These are phyloP conservation scores for Fissipunctia ypsillon DNA, from an alignment of 2,888 invertebrate species.

Conservation along the genomic window DNA sequence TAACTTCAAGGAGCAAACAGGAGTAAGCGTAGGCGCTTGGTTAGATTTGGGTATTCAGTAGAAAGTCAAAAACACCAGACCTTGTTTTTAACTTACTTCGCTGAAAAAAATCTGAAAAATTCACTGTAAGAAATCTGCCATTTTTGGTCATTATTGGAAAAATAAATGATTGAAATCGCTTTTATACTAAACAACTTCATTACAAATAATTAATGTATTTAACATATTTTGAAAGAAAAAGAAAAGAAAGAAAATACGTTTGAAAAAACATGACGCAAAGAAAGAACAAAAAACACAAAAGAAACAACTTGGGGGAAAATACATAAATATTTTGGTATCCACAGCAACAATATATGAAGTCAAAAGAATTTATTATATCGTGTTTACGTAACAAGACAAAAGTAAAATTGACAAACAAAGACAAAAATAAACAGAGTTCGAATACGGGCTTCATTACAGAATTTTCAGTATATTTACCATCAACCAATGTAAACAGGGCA, in stretches of 20 bases:
- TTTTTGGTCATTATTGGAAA: neutral
- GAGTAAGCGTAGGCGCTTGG: too few species aligned
- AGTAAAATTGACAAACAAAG: neutral
- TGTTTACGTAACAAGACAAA: conserved; percentile 14
- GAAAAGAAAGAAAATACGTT: too few species aligned
- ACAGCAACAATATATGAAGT: neutral
- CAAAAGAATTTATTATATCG: neutral
- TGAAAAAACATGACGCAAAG: too few species aligned
- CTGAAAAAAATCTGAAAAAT: too few species aligned
- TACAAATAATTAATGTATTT: neutral
- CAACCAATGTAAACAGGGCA: conserved; percentile 25
- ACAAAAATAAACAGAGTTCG: conserved; percentile 28
- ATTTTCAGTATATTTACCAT: conserved; percentile 11
- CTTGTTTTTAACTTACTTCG: too few species aligned
- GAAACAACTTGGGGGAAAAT: too few species aligned
- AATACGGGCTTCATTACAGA: conserved; percentile 25
- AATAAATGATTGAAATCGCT: neutral
- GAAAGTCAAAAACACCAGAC: too few species aligned
- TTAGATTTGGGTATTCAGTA: too few species aligned
- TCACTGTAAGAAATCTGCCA: too few species aligned
- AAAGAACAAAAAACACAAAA: too few species aligned
- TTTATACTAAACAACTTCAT: neutral
- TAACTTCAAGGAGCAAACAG: too few species aligned
- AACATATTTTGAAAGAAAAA: too few species aligned
- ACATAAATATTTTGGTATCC: neutral